phyloP scores from a whole-genome alignment of 2,113 vertebrate genomes.

The Butorides virescens region DNA sequence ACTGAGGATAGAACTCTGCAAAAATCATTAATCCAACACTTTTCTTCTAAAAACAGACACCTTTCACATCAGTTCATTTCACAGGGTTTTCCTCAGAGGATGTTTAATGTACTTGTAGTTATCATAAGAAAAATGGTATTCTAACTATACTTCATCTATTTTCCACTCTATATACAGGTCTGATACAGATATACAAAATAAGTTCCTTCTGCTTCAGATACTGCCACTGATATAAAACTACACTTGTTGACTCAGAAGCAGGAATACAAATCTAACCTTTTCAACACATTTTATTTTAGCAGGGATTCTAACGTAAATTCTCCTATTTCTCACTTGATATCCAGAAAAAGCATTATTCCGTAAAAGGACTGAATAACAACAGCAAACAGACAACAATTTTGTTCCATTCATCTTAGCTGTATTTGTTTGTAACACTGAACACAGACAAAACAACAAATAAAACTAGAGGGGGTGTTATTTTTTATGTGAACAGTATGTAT shows the following conservation, averaged over 20 bases:
- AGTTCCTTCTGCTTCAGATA: background rate
- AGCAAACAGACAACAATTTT: background rate
- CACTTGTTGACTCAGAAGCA: background rate
- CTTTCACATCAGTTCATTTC: background rate
- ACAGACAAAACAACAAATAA: background rate
- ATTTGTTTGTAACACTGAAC: background rate
- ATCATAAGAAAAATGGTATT: fast-evolving
- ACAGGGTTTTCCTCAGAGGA: background rate
- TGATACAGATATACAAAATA: background rate
- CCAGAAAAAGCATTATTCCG: background rate
- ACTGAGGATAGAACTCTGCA: background rate
- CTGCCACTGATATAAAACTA: background rate
- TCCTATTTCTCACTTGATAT: background rate
- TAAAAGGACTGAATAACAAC: background rate
- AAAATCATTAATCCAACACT: background rate
- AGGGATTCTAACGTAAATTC: background rate
- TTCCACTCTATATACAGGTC: background rate
- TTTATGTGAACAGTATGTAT: background rate
- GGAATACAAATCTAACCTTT: background rate
- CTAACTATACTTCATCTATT: background rate
- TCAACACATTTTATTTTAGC: background rate
- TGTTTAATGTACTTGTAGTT: background rate
- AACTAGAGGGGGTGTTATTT: background rate
- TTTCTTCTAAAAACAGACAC: background rate
- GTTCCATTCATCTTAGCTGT: background rate